Evolutionary conservation across 2,888 invertebrate species (phyloP), one percentile per base, ranked within the genome.

Genomic region (Hermaeophaga mercurialis): DNA sequence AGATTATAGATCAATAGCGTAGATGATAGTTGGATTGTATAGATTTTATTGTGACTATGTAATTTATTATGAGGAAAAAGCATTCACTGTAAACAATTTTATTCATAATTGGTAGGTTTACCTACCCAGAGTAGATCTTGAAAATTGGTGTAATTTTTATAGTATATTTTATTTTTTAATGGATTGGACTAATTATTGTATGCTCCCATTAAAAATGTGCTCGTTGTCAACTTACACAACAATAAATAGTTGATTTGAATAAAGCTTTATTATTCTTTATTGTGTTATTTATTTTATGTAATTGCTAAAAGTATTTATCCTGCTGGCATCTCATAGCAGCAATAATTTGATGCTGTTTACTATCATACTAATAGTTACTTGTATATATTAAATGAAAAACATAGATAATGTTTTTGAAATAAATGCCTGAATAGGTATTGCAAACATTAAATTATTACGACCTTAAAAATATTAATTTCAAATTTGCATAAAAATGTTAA

Each of bases 1-100:
- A 54, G 43, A 58, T 38, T 49, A n/a, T 63, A 59, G 57, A 50
- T 54, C 33, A 59, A 24, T 34, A 58, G 39, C 24, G 34, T 58
- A 54, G 50, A 11, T 3, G 8, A 36, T 53, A 56, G 54, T 33
- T 53, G 49, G 45, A 59, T 56, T 67, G 62, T 67, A 66, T 67
- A 66, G 64, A 67, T 64, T 66, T 66, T 65, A 66, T 64, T 58
- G 63, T 68, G 62, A 59, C 56, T 48, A 61, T 63, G 63, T 69
- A 65, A 67, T 68, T 69, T 69, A 67, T 66, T 66, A 48, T 54
- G 44, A 36, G n/a, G 18, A 43, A 48, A 14, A 18, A 24, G 11
- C 24, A 26, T 12, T 8, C 6, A 26, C 12, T 14, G 11, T 22
- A 12, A 28, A 26, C 26, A 26, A 44, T 44, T 44, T 44, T 44